Base-by-base conservation (phyloP, 2,888 invertebrate species). In the Sinhomidia bicolor region DNA sequence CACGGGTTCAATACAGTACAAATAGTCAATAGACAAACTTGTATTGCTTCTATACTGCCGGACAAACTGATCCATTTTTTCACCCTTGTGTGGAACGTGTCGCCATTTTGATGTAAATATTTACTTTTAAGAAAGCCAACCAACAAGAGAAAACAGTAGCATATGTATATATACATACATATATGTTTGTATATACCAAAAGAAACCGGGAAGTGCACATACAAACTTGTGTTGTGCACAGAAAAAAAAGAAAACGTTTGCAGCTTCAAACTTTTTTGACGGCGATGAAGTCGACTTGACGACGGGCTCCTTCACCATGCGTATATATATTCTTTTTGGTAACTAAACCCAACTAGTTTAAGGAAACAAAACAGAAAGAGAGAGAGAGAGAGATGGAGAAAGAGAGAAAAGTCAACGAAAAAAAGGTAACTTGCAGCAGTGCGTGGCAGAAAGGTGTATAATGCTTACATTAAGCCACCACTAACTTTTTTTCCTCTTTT, bases 381-480 rank as follows among this genome's bases (percentile, higher is more conserved):
- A n/a, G n/a, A n/a, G n/a, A n/a, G n/a, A n/a, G n/a, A n/a, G n/a
- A n/a, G n/a, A n/a, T n/a, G n/a, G n/a, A n/a, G 17, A 32, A 60
- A 14, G 47, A 17, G 57, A 20, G 47, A 47, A 17, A 71, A 9
- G 9, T 23, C 9, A 23, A 4, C 44, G 44, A 71, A 71, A 29
- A 62, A 32, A 17, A 65, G 32, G 2, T 7, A 9, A 12, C 10
- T 26, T 17, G 41, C 5, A 68, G 36, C 10, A 17, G 17, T 44
- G 23, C 32, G 65, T 36, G 17, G 44, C 10, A 17, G 20, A 71
- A 71, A 71, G 44, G 44, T 44, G 71, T 71, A 44, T 71, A 71
- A 71, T 71, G 44, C 44, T 47, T 71, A 32, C 44, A 71, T 41
- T 44, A 41, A 71, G 44, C 71, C 23, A 23, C 71, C 71, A 47